These are phyloP conservation scores for Manacus vitellinus DNA, from an alignment of 2,113 vertebrate species.

Conservation along the genomic window DNA sequence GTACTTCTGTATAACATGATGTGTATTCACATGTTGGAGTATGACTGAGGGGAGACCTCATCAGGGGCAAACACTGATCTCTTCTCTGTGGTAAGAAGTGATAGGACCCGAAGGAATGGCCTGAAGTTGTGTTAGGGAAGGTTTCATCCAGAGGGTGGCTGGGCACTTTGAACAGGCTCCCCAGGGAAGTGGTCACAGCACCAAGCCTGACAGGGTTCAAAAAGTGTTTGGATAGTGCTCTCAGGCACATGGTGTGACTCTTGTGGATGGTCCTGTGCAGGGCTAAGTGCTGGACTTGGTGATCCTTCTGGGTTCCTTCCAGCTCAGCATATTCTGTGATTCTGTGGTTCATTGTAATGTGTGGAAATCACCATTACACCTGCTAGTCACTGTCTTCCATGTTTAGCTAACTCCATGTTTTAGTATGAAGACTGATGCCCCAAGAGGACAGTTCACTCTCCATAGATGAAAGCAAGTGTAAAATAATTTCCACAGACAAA, in stretches of 20 bases:
- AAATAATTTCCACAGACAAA: neutral
- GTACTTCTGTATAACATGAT: neutral
- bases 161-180: neutral
- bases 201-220: neutral
- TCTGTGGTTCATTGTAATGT: rapidly evolving
- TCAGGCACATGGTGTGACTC: neutral
- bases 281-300: neutral
- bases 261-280: neutral
- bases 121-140: neutral
- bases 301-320: neutral
- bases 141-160: neutral
- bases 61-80: neutral
- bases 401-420: neutral
- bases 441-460: neutral
- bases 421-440: neutral
- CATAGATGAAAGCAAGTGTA: neutral
- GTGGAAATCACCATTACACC: neutral
- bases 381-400: neutral
- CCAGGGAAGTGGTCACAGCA: neutral
- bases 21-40: neutral
- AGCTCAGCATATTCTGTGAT: neutral
- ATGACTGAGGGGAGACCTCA: neutral
- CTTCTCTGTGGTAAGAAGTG: neutral
- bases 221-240: neutral
- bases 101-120: neutral